Conservation (phyloP, 2,888 invertebrate species). For the Tenthredo notha region DNA sequence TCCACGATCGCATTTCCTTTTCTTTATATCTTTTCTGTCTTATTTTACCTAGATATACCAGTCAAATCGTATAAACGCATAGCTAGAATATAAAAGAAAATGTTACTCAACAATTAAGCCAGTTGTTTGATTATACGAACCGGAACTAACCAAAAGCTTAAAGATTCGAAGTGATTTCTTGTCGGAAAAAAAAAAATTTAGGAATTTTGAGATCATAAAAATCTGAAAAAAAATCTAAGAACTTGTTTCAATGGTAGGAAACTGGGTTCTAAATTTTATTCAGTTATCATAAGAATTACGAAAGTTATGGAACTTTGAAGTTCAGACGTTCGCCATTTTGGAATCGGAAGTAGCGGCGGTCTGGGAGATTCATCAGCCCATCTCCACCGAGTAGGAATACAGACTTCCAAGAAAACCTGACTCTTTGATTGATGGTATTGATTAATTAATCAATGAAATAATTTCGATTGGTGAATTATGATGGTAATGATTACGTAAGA, state of each 20-base stretch:
- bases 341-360: not conserved
- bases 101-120: not conserved
- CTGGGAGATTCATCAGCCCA: not conserved
- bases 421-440: not conserved
- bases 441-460: not conserved
- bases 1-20: slow-evolving; percentile 29
- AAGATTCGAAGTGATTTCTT: no score
- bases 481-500: not conserved
- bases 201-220: not conserved
- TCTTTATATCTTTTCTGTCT: not conserved
- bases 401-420: not conserved
- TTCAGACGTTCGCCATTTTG: not conserved
- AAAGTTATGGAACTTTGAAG: not conserved
- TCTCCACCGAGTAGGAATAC: not conserved
- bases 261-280: not conserved
- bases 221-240: not conserved
- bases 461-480: not conserved
- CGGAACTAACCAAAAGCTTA: not conserved
- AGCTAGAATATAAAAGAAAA: not conserved
- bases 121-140: not conserved
- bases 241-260: not conserved
- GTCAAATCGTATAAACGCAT: no score
- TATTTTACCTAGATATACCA: not conserved
- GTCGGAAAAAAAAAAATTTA: not conserved
- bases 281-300: not conserved